Conservation (phyloP, 2,888 invertebrate species). For the Xestia ashworthii region DNA sequence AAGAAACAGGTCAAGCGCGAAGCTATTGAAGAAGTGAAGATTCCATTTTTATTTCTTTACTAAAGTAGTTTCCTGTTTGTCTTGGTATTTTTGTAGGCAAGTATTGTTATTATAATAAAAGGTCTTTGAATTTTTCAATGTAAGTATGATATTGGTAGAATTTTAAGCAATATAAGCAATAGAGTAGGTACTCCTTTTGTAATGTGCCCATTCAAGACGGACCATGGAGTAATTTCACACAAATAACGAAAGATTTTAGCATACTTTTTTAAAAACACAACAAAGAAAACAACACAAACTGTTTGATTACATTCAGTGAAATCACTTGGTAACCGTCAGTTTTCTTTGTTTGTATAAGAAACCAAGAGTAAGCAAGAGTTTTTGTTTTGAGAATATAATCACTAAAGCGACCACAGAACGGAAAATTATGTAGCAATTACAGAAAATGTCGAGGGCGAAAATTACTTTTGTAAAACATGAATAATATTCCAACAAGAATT, state of each 20-base stretch:
- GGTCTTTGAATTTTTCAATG: background rate
- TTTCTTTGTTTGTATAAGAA: slow-evolving; percentile 27
- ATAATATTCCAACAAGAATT: slow-evolving; percentile 53
- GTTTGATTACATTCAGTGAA: background rate
- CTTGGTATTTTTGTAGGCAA: background rate
- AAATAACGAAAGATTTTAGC: background rate
- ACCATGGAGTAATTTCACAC: background rate
- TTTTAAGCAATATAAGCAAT: background rate
- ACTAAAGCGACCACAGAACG: slow-evolving; percentile 57
- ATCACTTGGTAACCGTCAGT: background rate
- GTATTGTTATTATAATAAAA: background rate
- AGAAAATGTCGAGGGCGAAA: slow-evolving; percentile 58
- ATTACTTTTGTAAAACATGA: slow-evolving; percentile 63
- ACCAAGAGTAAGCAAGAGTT: slow-evolving; percentile 45
- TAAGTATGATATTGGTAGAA: background rate
- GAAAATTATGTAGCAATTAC: slow-evolving; percentile 71
- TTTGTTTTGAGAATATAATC: slow-evolving; percentile 62
- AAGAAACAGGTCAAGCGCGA: slow-evolving; percentile 53
- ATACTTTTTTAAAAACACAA: background rate
- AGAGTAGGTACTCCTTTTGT: too few species aligned
- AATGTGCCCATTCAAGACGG: too few species aligned
- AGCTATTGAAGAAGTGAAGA: slow-evolving; percentile 28
- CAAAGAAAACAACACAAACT: background rate
- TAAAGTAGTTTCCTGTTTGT: slow-evolving; percentile 34
- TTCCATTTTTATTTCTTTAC: slow-evolving; percentile 41